A percentile compares a stretch with the other conserved stretches of the same genome.
Evolutionary conservation across 2,797 vertebrate genomes (phyloP).

Genomic region (Propithecus perrieri): DNA sequence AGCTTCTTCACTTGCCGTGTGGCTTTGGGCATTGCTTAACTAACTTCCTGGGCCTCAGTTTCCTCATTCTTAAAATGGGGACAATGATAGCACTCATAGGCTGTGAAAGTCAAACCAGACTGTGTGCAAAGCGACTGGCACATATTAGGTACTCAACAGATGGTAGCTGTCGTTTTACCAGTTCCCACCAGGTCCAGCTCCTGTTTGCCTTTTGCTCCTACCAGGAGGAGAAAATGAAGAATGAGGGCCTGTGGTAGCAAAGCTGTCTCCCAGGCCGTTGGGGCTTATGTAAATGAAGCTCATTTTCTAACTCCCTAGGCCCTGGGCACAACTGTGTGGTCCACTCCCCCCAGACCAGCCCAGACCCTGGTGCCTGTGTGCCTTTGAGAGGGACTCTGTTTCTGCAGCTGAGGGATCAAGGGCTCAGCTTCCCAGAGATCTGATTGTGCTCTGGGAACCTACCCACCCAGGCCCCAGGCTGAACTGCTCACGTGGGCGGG

Average conservation of each 20-base stretch:
- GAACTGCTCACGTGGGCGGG: constrained; percentile 41
- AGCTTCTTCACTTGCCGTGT: not conserved
- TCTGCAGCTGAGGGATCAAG: not conserved
- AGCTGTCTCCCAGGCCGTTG: not conserved
- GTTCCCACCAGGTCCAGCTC: not conserved
- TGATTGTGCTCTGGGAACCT: constrained; percentile 36
- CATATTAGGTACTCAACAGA: not conserved
- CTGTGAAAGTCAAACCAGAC: not conserved
- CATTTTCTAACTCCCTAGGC: not conserved
- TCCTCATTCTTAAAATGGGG: constrained; percentile 39
- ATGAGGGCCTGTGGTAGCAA: not conserved
- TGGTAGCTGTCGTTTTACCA: not conserved
- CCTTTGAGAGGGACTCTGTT: not conserved
- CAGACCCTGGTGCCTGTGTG: not conserved
- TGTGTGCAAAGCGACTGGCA: not conserved
- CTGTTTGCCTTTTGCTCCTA: not conserved
- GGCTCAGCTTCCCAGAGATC: constrained; percentile 59
- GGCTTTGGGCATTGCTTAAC: constrained; percentile 18
- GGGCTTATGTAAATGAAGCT: not conserved
- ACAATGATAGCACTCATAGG: not conserved
- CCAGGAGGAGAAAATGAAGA: not conserved
- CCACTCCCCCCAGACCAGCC: not conserved
- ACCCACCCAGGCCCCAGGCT: constrained; percentile 50
- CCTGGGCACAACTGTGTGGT: too few species aligned
- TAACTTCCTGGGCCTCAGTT: constrained; percentile 50